phyloP scores from a whole-genome alignment of 2,888 invertebrate species.

The Liodrosophila aerea region DNA sequence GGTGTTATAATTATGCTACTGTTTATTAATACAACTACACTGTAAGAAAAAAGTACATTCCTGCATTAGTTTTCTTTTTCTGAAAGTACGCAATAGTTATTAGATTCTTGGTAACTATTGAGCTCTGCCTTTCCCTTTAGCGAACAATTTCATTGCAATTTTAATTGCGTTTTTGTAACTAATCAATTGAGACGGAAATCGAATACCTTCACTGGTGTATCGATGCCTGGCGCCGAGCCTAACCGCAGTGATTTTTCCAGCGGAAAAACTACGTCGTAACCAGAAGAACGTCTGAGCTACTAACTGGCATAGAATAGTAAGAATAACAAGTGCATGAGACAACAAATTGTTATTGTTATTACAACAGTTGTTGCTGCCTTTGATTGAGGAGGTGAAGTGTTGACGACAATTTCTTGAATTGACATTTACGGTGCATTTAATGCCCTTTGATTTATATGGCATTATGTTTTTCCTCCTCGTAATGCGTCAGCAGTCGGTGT shows the following conservation, averaged over 20 bases:
- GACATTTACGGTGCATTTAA: constrained; percentile 40
- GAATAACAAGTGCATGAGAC: constrained; percentile 30
- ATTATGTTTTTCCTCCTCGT: constrained; percentile 38
- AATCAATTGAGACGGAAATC: constrained; percentile 51
- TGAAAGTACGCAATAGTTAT: no score
- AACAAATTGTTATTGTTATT: constrained; percentile 35
- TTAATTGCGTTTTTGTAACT: constrained; percentile 39
- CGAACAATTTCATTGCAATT: constrained; percentile 27
- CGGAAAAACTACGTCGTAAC: constrained; percentile 59
- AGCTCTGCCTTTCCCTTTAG: neutral
- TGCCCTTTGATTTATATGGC: constrained; percentile 51
- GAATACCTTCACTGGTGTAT: constrained; percentile 36
- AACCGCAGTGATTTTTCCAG: constrained; percentile 55
- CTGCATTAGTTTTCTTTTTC: no score
- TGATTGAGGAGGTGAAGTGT: constrained; percentile 35
- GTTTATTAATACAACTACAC: no score
- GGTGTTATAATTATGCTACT: no score
- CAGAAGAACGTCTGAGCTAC: neutral
- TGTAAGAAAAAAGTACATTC: no score
- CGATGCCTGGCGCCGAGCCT: constrained; percentile 42
- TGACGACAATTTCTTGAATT: constrained; percentile 42
- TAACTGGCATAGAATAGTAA: constrained; percentile 2
- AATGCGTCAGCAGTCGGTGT: constrained; percentile 40
- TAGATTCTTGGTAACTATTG: neutral
- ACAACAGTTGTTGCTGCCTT: constrained; percentile 10